Evolutionary conservation across 2,113 vertebrate genomes (phyloP).

Genomic region (Rhabdomys dilectus): DNA sequence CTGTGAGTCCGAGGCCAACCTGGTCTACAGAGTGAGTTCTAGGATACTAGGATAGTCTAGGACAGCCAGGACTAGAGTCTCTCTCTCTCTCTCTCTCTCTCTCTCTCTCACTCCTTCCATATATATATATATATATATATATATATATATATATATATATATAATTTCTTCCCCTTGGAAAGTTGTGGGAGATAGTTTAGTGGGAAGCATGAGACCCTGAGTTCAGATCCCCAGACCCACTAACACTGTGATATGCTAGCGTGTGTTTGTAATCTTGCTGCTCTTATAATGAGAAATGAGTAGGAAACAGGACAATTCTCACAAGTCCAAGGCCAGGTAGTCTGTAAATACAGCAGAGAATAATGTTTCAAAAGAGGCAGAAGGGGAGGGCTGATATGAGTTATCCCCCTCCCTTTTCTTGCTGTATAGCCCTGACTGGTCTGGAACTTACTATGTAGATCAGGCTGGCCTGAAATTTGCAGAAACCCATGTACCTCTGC

Average conservation of each 20-base stretch:
- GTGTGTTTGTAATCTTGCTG: not conserved
- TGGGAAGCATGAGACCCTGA: not conserved
- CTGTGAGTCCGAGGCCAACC: not conserved
- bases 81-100: not conserved
- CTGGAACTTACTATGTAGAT: not conserved
- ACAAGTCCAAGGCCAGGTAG: not conserved
- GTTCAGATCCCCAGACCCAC: not conserved
- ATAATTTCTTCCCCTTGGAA: not conserved
- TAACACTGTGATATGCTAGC: not conserved
- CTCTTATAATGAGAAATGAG: not conserved
- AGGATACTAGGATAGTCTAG: not conserved
- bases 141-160: too few relatives aligned
- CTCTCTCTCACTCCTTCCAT: not conserved
- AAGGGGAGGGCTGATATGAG: not conserved
- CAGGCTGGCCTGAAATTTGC: not conserved
- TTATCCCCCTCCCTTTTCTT: not conserved
- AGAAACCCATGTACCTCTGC: not conserved
- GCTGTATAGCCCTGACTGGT: not conserved
- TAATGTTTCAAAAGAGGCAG: not conserved
- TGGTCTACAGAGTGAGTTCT: not conserved
- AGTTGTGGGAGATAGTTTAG: not conserved
- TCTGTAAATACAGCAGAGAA: not conserved
- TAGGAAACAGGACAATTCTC: not conserved
- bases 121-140: not conserved
- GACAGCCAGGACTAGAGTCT: not conserved